Base-by-base conservation (phyloP, 2,113 vertebrate genomes). In the Ailurus styani region DNA sequence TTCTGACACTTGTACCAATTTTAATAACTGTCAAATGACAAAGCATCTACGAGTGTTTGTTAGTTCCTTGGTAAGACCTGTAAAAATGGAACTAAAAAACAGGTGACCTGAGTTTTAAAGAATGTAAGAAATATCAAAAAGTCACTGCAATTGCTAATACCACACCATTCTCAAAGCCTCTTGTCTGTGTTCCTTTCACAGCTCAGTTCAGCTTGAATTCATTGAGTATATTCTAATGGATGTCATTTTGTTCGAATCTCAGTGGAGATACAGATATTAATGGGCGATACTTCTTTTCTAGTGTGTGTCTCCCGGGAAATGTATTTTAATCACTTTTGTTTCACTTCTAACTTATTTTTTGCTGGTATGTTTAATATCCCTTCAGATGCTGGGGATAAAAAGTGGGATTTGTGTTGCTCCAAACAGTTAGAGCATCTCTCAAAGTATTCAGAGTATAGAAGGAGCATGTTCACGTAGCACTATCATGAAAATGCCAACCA, bases 21-120 rank as follows among this genome's bases (percentile, higher is more conserved):
- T 55, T 82, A 86, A 54, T 85, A 75, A 14, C 29, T 88, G 92
- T 57, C 73, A 87, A 70, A 96, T 54, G 18, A 82, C n/a, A 91
- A 93, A 91, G 9, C 4, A 54, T 79, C 1, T 57, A 9, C 13
- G 8, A 40, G 60, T 55, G 15, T 57, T 89, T 68, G 37, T 86
- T 62, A 55, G 21, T 40, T 73, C 1, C 25, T 14, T 87, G 14
- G n/a, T 78, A 54, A 93, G 37, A 64, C 3, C 5, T 87, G 25
- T 37, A 20, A 0, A 60, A 79, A 52, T 37, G 8, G 13, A 27
- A 45, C 79, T 60, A 81, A 81, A 77, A 29, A 6, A 34, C 11
- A 79, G 10, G 4, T 13, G 1, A 78, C 1, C 10, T 52, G 12
- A 84, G 31, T 18, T 88, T 87, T n/a, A 75, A 97, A 81, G 2